Base-by-base conservation (phyloP, 2,888 invertebrate genomes). In the Sericinus montela region DNA sequence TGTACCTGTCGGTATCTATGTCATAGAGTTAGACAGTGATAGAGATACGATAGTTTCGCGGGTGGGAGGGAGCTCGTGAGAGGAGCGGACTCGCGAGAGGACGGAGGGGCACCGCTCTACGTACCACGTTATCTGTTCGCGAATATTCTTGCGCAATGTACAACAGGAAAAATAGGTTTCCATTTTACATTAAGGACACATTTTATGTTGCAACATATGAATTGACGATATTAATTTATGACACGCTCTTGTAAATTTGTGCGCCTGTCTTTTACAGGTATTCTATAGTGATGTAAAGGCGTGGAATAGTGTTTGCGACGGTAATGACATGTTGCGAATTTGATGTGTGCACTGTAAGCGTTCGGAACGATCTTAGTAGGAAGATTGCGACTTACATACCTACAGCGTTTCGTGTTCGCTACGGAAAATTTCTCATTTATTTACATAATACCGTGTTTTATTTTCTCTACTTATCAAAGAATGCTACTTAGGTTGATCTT, bases 131-230 rank as follows among this genome's bases (percentile, higher is more conserved):
- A 85, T 84, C 83, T 80, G 75, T 87, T 86, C 78, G 87, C 87
- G 86, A 88, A 87, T 84, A 85, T 80, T 72, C 66, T 87, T 87
- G 78, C 81, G 79, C 77, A 86, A 86, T 53, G 82, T 86, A 87
- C 88, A 83, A 46, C 61, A 59, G 72, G 71, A 69, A 67, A 77
- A 85, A 86, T 75, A 82, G 72, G 82, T 87, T 83, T 65, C 61
- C 65, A 67, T 59, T 57, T 65, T 52, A 60, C 62, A 52, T 59
- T 44, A 63, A 59, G 59, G 67, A 70, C 62, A 63, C 48, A 47
- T 48, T 51, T 51, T 48, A 61, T 66, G 58, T 52, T 53, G 59
- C 58, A 58, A 60, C 56, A 60, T 47, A 32, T 39, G 5, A 53
- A 16, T 45, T 32, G 11, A 14, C 5, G 55, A 48, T 56, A 52